Evolutionary conservation across 1,140 invertebrate genomes (phyloP).

Genomic region (Ladona fulva): DNA sequence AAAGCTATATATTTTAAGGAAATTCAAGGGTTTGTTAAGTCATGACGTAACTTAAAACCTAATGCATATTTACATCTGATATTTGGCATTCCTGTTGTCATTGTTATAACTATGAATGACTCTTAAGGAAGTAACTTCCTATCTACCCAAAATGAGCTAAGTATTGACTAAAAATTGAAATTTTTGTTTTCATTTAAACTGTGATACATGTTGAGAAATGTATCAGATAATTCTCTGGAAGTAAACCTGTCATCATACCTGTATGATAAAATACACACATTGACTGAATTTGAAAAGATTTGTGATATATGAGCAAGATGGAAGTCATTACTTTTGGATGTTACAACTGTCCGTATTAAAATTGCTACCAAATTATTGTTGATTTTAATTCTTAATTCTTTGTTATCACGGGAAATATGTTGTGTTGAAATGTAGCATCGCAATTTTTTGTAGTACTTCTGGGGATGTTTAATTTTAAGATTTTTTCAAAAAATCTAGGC

Average conservation of each 20-base stretch:
- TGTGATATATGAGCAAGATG: background rate
- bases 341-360: background rate
- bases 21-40: background rate
- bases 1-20: slow-evolving; percentile 10
- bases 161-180: background rate
- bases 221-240: background rate
- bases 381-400: background rate
- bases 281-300: background rate
- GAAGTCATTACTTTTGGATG: too few species aligned
- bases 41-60: background rate
- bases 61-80: background rate
- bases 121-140: background rate
- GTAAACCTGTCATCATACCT: background rate
- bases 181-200: background rate
- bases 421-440: too few species aligned
- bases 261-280: background rate
- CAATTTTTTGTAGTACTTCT: too few species aligned
- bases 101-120: background rate
- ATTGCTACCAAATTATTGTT: background rate
- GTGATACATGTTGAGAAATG: slow-evolving; percentile 1
- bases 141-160: background rate
- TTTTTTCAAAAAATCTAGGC: too few species aligned
- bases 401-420: too few species aligned
- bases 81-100: background rate
- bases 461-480: too few species aligned